phyloP scores from a whole-genome alignment of 2,888 invertebrate genomes.

The Rhodophaea formosa region DNA sequence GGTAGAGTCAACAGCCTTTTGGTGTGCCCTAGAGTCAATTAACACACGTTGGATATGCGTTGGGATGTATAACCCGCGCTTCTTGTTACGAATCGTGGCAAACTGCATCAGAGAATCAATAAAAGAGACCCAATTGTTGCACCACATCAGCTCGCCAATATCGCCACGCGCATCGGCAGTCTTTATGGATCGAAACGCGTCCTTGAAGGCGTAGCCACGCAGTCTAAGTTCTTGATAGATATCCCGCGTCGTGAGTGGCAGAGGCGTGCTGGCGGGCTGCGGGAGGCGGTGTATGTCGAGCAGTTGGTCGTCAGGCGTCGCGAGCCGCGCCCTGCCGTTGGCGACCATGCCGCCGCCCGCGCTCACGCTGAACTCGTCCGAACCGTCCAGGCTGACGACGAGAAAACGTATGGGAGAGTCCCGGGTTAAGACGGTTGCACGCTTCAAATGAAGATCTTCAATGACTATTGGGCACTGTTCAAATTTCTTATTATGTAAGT shows the following conservation, averaged over 20 bases:
- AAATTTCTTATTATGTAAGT: conserved; percentile 86
- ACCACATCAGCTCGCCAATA: conserved; percentile 90
- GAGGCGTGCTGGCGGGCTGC: conserved; percentile 52
- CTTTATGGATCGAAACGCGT: conserved; percentile 90
- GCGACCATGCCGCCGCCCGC: conserved; percentile 93
- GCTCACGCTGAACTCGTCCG: conserved; percentile 92
- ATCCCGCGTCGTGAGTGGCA: conserved; percentile 84
- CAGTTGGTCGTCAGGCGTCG: conserved; percentile 84
- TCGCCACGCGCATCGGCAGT: conserved; percentile 86
- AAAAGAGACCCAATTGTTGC: conserved; percentile 95
- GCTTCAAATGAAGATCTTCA: conserved; percentile 94
- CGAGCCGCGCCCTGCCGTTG: conserved; percentile 86
- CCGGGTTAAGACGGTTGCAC: conserved; percentile 96
- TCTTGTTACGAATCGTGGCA: conserved; percentile 88
- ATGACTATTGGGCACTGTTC: conserved; percentile 92
- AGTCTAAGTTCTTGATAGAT: conserved; percentile 92
- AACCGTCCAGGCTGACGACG: conserved; percentile 90
- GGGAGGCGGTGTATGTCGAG: conserved; percentile 71
- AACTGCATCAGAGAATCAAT: conserved; percentile 98
- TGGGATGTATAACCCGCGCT: conserved; percentile 91
- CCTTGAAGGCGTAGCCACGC: conserved; percentile 92
- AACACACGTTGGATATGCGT: conserved; percentile 91
- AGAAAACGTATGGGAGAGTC: conserved; percentile 90
- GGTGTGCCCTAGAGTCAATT: conserved; percentile 89
- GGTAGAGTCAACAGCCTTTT: conserved; percentile 35